These are phyloP conservation scores for Sebastes trivittatus DNA, from an alignment of 2,797 vertebrate genomes.

Conservation along the genomic window DNA sequence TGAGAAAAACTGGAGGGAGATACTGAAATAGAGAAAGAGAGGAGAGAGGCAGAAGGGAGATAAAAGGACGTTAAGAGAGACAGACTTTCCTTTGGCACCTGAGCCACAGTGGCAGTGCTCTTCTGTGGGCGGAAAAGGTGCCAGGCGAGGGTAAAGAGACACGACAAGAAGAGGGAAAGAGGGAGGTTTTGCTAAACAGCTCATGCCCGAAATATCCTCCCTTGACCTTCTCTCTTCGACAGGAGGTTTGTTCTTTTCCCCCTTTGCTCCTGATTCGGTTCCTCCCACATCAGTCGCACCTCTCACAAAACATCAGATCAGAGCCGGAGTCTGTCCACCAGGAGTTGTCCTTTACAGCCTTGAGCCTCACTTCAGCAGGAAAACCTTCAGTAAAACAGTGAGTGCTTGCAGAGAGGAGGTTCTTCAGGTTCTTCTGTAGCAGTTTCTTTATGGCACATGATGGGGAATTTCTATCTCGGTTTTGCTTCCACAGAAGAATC, in stretches of 20 bases:
- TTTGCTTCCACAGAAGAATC: constrained; percentile 51
- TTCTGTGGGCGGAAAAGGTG: constrained; percentile 56
- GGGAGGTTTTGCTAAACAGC: constrained; percentile 38
- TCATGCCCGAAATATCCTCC: constrained; percentile 43
- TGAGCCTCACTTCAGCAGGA: constrained; percentile 35
- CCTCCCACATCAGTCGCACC: constrained; percentile 49
- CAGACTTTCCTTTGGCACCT: constrained; percentile 69
- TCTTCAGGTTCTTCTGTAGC: constrained; percentile 42
- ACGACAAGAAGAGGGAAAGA: constrained; percentile 39
- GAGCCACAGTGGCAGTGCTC: constrained; percentile 72
- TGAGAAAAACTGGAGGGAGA: constrained; percentile 67
- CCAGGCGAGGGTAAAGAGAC: constrained; percentile 36
- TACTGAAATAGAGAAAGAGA: constrained; percentile 45
- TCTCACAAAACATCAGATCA: constrained; percentile 36
- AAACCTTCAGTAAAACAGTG: constrained; percentile 34
- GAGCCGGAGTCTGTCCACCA: constrained; percentile 24
- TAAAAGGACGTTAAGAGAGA: constrained; percentile 29
- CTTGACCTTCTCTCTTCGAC: constrained; percentile 17
- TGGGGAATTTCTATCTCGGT: constrained; percentile 31
- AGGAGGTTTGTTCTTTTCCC: constrained; percentile 12
- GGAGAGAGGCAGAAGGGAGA: constrained; percentile 36
- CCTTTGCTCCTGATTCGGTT: constrained; percentile 47
- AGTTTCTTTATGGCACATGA: constrained; percentile 46
- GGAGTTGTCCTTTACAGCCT: constrained; percentile 31
- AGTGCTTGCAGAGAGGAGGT: constrained; percentile 43